Evolutionary conservation across 2,113 vertebrate species (phyloP), one percentile per base, ranked within the genome.

Genomic region (Anhinga anhinga): DNA sequence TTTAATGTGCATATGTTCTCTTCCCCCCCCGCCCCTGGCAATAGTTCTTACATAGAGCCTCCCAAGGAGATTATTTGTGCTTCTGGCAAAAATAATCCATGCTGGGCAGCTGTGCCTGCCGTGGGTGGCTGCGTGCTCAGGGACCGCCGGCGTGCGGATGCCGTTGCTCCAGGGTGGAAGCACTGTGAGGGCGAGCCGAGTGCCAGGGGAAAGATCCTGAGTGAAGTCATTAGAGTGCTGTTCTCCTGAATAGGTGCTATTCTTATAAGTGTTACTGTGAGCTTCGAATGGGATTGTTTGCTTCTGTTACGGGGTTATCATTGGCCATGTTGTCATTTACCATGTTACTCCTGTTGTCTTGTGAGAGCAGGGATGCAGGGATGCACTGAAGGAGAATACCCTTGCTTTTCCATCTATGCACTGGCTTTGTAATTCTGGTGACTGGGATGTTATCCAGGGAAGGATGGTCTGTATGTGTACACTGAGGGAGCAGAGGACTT

Each of bases 31-130:
- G 52, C 18, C 56, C 59, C 67, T 69, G 2, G 82, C 88, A 71
- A 12, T 3, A 79, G 61, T 62, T 52, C 22, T 69, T 81, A 62
- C 1, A 7, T 45, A 65, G 70, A 82, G 79, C 82, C 85, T 97
- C 69, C 71, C 73, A 32, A 61, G 84, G 92, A 95, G 92, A 91
- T 97, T 88, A 86, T 22, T 96, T 96, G 65, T 79, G 81, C 88
- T 94, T 77, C 71, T 95, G 96, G 87, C 71, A 93, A 44, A 90
- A 96, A 34, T 86, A 94, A 93, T 96, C 89, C 5, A 0, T 1
- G 34, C 36, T 0, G 30, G 94, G 69, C 94, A 91, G 95, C 93
- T 95, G 94, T 81, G 83, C 53, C 63, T 93, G 82, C 70, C 0
- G 0, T 79, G 73, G 52, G 0, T 79, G 73, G 52, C 62, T 73